Percentiles rank a stretch among this genome's conserved stretches.
Conservation (phyloP, 1,140 invertebrate species). For the Hypothenemus hampei region DNA sequence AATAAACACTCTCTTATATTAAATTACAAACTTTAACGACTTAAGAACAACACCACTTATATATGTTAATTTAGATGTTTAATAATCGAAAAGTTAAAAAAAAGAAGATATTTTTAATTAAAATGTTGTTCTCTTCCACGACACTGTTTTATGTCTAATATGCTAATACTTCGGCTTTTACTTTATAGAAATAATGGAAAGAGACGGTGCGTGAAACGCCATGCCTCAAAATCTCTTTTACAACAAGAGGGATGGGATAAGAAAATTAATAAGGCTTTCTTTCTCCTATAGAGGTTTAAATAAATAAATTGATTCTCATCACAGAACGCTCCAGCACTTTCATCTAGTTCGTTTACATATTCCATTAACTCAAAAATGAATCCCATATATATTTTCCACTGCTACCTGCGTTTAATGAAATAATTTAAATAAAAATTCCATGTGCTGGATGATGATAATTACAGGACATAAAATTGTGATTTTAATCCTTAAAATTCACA, state of each 20-base stretch:
- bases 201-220: conserved; percentile 6
- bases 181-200: background rate
- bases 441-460: too few species aligned
- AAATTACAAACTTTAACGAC: conserved; percentile 3
- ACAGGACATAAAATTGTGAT: conserved; percentile 11
- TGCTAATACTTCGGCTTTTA: background rate
- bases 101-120: too few species aligned
- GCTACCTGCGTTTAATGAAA: too few species aligned
- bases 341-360: too few species aligned
- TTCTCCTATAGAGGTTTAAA: background rate
- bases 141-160: background rate
- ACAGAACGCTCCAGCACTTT: too few species aligned
- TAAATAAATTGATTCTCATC: background rate
- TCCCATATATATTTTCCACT: too few species aligned
- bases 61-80: too few species aligned
- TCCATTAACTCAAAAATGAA: too few species aligned
- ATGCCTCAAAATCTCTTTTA: conserved; percentile 3
- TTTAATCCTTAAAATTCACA: conserved; percentile 32
- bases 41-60: too few species aligned
- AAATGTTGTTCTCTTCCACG: too few species aligned
- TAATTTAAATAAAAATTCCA: too few species aligned
- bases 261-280: background rate
- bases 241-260: background rate
- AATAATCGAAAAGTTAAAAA: too few species aligned
- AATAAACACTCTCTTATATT: conserved; percentile 2